Evolutionary conservation across 92 coral and sea anemone species (phyloP).

Genomic region (Epizoanthus stellaris): DNA sequence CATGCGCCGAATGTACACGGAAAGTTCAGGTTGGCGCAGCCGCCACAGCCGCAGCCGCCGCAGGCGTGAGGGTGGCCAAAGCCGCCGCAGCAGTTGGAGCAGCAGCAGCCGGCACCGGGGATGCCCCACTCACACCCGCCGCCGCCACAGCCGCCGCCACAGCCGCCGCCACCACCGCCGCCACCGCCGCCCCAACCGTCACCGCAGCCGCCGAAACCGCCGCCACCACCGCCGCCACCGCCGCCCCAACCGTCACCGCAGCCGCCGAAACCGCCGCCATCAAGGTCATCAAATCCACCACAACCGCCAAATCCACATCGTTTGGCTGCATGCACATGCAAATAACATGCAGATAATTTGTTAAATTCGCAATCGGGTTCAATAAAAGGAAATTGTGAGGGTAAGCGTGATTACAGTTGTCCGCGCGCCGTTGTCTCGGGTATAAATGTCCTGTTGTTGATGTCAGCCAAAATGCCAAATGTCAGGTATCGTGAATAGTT

Average conservation of each 20-base stretch:
- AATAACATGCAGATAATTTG: conserved; percentile 27
- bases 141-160: conserved; percentile 4
- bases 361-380: background rate
- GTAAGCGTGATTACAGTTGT: background rate
- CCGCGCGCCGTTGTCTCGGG: background rate
- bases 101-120: conserved; percentile 80
- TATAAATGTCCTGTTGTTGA: background rate
- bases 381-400: background rate
- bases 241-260: conserved; percentile 29
- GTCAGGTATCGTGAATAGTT: no score
- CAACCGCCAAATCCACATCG: conserved; percentile 70
- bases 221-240: conserved; percentile 20
- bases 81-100: conserved; percentile 91
- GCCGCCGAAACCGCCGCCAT: background rate
- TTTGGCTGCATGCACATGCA: conserved; percentile 53
- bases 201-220: conserved; percentile 32
- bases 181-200: conserved; percentile 24
- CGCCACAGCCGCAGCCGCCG: conserved; percentile 66
- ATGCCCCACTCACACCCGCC: conserved; percentile 13
- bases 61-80: conserved; percentile 80
- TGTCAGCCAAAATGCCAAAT: no score
- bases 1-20: conserved; percentile 93
- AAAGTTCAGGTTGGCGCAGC: conserved; percentile 82
- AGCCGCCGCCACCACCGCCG: conserved; percentile 46
- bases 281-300: conserved; percentile 49